Evolutionary conservation across 2,888 invertebrate species (phyloP).

Genomic region (Epistrophe grossulariae): DNA sequence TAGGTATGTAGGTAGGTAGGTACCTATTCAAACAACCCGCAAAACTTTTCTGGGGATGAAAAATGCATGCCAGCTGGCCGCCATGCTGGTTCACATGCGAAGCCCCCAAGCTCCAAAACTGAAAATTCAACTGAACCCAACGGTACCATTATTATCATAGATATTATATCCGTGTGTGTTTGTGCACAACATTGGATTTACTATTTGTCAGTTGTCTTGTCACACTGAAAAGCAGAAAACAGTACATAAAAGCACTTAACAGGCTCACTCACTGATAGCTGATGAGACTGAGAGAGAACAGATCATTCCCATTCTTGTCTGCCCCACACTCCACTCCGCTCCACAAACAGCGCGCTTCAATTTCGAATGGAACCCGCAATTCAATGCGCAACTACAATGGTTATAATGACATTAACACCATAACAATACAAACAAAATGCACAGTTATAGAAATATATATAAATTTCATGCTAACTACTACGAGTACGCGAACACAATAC

Average conservation of each 20-base stretch:
- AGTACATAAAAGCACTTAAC: constrained; percentile 75
- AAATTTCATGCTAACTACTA: not conserved
- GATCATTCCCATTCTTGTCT: constrained; percentile 40
- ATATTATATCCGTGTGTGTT: constrained; percentile 22
- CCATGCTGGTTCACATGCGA: not conserved
- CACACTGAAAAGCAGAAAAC: constrained; percentile 54
- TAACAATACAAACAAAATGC: constrained; percentile 71
- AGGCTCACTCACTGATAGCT: constrained; percentile 23
- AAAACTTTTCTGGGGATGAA: constrained; percentile 24
- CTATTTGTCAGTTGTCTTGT: constrained; percentile 67
- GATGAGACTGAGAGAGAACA: constrained; percentile 44
- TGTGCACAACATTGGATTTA: constrained; percentile 28
- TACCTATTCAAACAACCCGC: constrained; percentile 20
- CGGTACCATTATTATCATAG: constrained; percentile 28
- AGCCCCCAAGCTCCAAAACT: not conserved
- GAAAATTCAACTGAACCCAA: not conserved
- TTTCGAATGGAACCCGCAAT: constrained; percentile 68
- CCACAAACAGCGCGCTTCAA: constrained; percentile 8
- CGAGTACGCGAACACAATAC: constrained; percentile 16
- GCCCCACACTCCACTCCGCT: not conserved
- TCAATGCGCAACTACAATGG: constrained; percentile 75
- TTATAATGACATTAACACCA: constrained; percentile 74
- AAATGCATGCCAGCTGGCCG: not conserved
- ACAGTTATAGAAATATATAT: constrained; percentile 18
- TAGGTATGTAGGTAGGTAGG: not conserved